These are phyloP conservation scores for Blastomussa wellsi DNA, from an alignment of 92 coral and sea anemone genomes.

Conservation along the genomic window DNA sequence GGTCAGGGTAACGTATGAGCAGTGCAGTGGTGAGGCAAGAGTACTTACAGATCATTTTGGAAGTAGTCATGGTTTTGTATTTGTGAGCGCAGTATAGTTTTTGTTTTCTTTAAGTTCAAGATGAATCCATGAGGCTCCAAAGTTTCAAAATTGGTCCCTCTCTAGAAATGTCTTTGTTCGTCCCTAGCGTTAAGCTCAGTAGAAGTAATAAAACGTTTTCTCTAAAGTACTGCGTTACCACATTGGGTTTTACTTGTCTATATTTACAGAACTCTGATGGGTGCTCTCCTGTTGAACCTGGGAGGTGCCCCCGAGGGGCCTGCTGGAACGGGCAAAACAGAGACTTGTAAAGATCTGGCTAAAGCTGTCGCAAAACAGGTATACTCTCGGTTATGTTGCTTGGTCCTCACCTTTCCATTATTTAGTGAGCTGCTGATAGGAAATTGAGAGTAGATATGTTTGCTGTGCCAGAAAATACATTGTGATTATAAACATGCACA, in stretches of 20 bases:
- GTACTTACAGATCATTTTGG: background rate
- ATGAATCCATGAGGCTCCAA: background rate
- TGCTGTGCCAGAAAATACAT: background rate
- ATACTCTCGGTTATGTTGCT: background rate
- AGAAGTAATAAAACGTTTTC: background rate
- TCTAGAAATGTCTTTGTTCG: background rate
- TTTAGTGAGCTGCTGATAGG: background rate
- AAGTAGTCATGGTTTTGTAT: no score
- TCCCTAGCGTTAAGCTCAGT: background rate
- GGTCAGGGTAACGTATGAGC: background rate
- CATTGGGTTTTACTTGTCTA: background rate
- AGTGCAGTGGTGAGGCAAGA: no score
- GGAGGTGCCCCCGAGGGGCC: constrained; percentile 99
- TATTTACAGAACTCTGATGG: constrained; percentile 89
- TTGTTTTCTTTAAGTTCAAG: background rate
- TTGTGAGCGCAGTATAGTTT: background rate
- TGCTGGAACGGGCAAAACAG: constrained; percentile 99
- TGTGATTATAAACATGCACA: background rate
- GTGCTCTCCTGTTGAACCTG: constrained; percentile 89
- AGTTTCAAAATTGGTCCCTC: background rate
- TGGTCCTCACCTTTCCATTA: background rate
- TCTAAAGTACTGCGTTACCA: background rate
- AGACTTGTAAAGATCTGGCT: constrained; percentile 97
- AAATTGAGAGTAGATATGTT: background rate
- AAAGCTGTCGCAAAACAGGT: constrained; percentile 99